phyloP scores from a whole-genome alignment of 2,113 vertebrate species.

The Mormoops blainvillei region DNA sequence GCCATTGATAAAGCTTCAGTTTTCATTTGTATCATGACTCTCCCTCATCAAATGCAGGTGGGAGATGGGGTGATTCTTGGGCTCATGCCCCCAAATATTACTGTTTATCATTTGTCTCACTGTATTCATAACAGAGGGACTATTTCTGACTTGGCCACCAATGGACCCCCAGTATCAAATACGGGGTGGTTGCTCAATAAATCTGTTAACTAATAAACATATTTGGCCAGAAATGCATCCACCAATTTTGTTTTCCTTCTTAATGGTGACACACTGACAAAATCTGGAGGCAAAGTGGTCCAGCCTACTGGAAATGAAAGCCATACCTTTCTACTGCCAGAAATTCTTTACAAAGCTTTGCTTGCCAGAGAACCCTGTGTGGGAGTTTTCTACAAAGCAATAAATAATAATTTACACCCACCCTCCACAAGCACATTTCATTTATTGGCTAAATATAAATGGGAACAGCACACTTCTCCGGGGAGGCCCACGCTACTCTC shows the following conservation, averaged over 20 bases:
- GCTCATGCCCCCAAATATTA: background rate
- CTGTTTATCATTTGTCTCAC: background rate
- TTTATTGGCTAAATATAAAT: conserved; percentile 63
- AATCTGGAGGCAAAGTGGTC: conserved; percentile 47
- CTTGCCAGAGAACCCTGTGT: conserved; percentile 52
- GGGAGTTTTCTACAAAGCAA: conserved; percentile 58
- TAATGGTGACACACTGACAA: conserved; percentile 55
- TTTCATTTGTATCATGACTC: background rate
- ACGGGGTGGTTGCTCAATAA: background rate
- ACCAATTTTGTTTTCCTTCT: conserved; percentile 55
- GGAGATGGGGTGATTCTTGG: background rate
- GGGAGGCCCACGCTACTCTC: background rate
- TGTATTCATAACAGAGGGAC: background rate
- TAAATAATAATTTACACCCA: conserved; percentile 62
- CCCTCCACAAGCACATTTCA: background rate
- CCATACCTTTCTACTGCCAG: conserved; percentile 52
- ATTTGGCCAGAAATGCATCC: conserved; percentile 5
- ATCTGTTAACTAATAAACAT: background rate
- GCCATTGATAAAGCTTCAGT: background rate
- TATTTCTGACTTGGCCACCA: background rate
- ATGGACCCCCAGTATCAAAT: background rate
- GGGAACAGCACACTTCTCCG: background rate
- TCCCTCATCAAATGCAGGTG: background rate
- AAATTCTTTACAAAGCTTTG: conserved; percentile 38
- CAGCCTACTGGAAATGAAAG: conserved; percentile 51